These are phyloP conservation scores for Tympanoctomys barrerae DNA, from an alignment of 2,797 vertebrate genomes.

Conservation along the genomic window DNA sequence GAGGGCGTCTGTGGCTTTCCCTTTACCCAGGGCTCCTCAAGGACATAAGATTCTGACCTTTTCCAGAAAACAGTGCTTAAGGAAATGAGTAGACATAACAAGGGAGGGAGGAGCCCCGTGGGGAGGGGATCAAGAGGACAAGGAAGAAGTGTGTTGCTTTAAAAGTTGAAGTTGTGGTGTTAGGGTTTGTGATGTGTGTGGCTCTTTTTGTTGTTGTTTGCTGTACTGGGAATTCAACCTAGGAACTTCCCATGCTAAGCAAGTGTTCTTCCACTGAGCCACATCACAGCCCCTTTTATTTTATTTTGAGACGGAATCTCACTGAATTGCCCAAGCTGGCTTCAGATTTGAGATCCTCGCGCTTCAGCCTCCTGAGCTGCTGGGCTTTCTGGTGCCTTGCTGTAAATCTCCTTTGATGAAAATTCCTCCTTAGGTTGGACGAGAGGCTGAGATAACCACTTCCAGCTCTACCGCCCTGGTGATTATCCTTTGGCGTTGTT, in stretches of 20 bases:
- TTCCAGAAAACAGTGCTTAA: background rate
- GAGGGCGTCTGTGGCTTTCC: background rate
- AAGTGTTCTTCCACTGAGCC: background rate
- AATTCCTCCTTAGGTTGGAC: background rate
- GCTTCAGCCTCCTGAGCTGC: background rate
- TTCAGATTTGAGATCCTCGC: background rate
- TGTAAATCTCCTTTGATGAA: conserved; percentile 40
- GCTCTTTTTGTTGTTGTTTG: background rate
- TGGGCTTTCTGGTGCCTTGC: background rate
- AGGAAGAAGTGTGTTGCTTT: background rate
- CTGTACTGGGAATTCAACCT: background rate
- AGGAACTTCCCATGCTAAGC: background rate
- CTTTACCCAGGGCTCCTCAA: conserved; percentile 1
- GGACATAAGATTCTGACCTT: background rate
- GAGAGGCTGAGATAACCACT: background rate
- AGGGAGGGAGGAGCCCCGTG: fast-evolving
- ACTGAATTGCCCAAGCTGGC: background rate
- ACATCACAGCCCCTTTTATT: background rate
- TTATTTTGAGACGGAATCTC: background rate
- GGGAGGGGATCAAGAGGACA: background rate
- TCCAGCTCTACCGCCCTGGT: background rate
- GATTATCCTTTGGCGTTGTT: background rate
- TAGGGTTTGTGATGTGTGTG: background rate
- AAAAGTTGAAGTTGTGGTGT: conserved; percentile 1
- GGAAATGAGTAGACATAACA: background rate